A percentile compares a stretch with the other conserved stretches of the same genome.
Evolutionary conservation across 2,113 vertebrate genomes (phyloP).

Genomic region (Nettapus auritus): DNA sequence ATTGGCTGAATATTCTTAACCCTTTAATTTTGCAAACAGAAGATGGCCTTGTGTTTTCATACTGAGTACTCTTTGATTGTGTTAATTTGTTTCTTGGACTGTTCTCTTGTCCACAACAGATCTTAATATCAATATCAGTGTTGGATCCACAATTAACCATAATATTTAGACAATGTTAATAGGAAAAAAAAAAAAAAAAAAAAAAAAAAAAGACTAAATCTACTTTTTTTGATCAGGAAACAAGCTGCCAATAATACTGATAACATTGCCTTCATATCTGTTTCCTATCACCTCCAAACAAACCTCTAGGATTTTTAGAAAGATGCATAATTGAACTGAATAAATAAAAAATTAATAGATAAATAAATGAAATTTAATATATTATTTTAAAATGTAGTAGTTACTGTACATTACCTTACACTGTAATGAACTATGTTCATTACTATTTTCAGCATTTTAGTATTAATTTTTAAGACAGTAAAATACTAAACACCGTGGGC

Average conservation of each 20-base stretch:
- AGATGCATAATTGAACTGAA: not conserved
- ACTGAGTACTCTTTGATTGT: not conserved
- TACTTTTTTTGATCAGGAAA: not conserved
- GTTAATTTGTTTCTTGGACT: not conserved
- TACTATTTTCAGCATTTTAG: not conserved
- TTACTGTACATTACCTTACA: not conserved
- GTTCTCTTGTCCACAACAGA: not conserved
- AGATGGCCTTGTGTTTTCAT: not conserved
- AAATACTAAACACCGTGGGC: not conserved
- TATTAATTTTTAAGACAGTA: not conserved
- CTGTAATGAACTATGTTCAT: not conserved
- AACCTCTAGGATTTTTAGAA: not conserved
- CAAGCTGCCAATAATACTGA: not conserved
- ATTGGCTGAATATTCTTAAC: conserved; percentile 1
- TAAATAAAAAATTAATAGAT: not conserved
- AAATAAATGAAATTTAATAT: not conserved
- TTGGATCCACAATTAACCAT: not conserved
- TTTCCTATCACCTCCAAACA: not conserved
- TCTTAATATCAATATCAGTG: not conserved
- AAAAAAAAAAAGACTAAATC: not conserved
- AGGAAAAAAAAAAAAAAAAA: not conserved
- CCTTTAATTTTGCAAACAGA: not conserved
- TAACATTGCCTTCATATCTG: not conserved
- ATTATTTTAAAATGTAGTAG: not conserved
- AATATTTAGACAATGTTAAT: not conserved